phyloP scores from a whole-genome alignment of 2,888 invertebrate genomes.

The Ctena decussata region DNA sequence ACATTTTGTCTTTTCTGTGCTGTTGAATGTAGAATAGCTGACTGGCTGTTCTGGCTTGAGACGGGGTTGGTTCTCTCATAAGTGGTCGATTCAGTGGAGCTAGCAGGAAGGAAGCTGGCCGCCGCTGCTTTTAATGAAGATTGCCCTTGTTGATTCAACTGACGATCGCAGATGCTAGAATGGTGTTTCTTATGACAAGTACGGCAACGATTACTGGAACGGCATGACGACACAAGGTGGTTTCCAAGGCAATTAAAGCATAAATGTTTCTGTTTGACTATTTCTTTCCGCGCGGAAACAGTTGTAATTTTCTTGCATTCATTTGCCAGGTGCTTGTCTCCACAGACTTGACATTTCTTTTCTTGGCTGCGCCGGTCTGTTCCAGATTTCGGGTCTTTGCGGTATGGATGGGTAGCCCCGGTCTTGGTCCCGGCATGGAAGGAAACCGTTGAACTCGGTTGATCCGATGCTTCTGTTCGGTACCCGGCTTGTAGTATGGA shows the following conservation, averaged over 20 bases:
- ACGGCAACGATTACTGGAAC: background rate
- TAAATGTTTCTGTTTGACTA: background rate
- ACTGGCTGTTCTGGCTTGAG: background rate
- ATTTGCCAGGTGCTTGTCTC: background rate
- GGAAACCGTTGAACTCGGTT: background rate
- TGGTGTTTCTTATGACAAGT: slow-evolving; percentile 13
- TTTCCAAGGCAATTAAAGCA: slow-evolving; percentile 7
- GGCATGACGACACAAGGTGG: slow-evolving; percentile 1
- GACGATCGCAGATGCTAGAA: slow-evolving; percentile 12
- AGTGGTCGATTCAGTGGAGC: background rate
- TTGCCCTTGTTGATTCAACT: background rate
- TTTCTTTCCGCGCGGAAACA: background rate
- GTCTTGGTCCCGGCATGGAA: background rate
- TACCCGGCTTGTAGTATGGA: slow-evolving; percentile 14
- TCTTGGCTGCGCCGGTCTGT: background rate
- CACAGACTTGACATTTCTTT: slow-evolving; percentile 1
- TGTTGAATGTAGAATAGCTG: slow-evolving; percentile 5
- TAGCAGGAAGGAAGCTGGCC: background rate
- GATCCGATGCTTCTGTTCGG: background rate
- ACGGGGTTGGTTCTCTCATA: background rate
- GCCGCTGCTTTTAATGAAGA: background rate
- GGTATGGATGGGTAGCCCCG: background rate
- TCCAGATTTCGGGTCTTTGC: background rate
- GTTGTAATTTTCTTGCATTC: background rate
- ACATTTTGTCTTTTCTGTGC: background rate